phyloP scores from a whole-genome alignment of 2,113 vertebrate genomes.

The Tapirus terrestris region DNA sequence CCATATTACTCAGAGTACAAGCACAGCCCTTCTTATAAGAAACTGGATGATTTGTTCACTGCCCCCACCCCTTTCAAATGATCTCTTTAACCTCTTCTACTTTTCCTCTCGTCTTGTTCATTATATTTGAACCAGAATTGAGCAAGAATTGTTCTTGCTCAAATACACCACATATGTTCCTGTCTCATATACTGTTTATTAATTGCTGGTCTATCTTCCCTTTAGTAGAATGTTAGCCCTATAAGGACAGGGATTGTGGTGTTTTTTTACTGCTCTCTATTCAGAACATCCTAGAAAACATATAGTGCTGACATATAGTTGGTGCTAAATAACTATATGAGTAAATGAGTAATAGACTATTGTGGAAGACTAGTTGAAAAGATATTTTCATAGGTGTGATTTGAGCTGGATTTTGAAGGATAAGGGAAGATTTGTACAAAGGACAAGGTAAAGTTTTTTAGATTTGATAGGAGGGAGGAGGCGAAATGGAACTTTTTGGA shows the following conservation, averaged over 20 bases:
- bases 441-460: neutral
- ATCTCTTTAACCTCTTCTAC: neutral
- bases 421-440: neutral
- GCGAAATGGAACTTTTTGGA: neutral
- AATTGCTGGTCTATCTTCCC: neutral
- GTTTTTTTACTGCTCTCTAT: neutral
- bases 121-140: neutral
- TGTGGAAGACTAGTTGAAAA: slow-evolving; percentile 11
- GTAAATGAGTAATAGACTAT: neutral
- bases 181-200: neutral
- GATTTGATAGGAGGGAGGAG: neutral
- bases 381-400: neutral
- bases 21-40: neutral
- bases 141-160: neutral
- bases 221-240: neutral
- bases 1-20: neutral
- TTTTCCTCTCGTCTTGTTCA: neutral
- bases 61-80: neutral
- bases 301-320: neutral
- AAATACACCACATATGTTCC: neutral
- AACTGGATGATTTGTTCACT: neutral
- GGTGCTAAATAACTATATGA: neutral
- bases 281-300: neutral
- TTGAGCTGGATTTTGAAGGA: neutral
- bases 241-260: neutral